Evolutionary conservation across 2,113 vertebrate genomes (phyloP).

Genomic region (Paradoxurus hermaphroditus): DNA sequence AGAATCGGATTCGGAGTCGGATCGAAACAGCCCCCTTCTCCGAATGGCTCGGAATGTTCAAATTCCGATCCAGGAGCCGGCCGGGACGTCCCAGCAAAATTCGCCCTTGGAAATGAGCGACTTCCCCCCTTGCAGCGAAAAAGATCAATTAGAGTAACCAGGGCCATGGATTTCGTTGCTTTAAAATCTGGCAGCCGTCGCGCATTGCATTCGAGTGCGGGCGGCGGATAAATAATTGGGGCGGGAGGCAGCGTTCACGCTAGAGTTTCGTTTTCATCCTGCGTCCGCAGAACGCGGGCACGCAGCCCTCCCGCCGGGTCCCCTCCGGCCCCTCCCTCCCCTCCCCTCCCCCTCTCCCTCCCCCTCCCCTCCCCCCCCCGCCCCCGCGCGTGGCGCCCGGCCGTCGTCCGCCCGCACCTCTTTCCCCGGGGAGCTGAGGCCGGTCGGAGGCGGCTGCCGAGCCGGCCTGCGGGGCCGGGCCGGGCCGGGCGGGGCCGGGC

Average conservation of each 20-base stretch:
- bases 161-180: slow-evolving; percentile 53
- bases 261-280: slow-evolving; percentile 16
- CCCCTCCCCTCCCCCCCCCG: neutral
- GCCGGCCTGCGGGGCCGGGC: neutral
- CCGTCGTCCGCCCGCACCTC: neutral
- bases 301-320: neutral
- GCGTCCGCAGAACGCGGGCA: neutral
- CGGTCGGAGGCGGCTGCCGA: neutral
- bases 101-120: neutral
- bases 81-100: neutral
- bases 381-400: accelerated
- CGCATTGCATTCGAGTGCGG: neutral
- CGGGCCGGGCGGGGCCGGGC: neutral
- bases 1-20: neutral
- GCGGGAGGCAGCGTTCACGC: neutral
- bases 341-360: neutral
- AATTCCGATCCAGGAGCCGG: neutral
- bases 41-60: neutral
- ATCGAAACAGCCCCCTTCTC: neutral
- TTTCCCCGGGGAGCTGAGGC: neutral
- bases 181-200: neutral
- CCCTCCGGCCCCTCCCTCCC: neutral
- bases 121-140: neutral
- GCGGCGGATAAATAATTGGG: neutral
- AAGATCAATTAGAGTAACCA: neutral